Conservation (phyloP, 1,140 invertebrate genomes). For the Bombus ignitus region DNA sequence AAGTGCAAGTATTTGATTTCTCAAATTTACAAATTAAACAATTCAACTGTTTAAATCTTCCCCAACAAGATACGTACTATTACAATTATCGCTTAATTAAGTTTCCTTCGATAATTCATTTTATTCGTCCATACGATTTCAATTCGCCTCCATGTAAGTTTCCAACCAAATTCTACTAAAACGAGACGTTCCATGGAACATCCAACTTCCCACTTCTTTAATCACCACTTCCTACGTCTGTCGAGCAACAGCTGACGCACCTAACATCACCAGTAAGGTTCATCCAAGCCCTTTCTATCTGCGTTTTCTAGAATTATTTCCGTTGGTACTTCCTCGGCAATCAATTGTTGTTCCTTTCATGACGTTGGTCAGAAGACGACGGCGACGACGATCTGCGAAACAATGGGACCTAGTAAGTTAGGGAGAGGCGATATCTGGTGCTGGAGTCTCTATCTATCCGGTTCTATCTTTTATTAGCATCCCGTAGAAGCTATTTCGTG, state of each 20-base stretch:
- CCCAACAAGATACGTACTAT: not conserved
- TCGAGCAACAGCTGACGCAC: not conserved
- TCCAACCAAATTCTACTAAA: not conserved
- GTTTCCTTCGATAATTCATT: too few species aligned
- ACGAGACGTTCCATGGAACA: not conserved
- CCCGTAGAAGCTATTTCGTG: conserved; percentile 78
- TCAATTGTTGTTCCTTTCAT: conserved; percentile 52
- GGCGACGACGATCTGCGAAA: conserved; percentile 67
- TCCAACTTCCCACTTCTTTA: not conserved
- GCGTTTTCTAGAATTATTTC: conserved; percentile 13
- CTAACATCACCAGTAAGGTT: not conserved
- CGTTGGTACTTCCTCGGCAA: conserved; percentile 3
- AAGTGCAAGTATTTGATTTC: not conserved
- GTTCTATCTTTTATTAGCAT: conserved; percentile 82
- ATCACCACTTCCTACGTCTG: too few species aligned
- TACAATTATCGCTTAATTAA: not conserved
- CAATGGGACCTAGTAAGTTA: conserved; percentile 65
- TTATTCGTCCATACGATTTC: too few species aligned
- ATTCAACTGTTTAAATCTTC: not conserved
- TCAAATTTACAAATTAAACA: not conserved
- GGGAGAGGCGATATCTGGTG: conserved; percentile 62
- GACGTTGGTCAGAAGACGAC: conserved; percentile 34
- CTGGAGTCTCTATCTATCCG: conserved; percentile 72
- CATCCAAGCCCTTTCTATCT: not conserved
- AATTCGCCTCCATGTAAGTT: not conserved